phyloP scores from a whole-genome alignment of 2,888 invertebrate genomes.

The Odontothrips loti region DNA sequence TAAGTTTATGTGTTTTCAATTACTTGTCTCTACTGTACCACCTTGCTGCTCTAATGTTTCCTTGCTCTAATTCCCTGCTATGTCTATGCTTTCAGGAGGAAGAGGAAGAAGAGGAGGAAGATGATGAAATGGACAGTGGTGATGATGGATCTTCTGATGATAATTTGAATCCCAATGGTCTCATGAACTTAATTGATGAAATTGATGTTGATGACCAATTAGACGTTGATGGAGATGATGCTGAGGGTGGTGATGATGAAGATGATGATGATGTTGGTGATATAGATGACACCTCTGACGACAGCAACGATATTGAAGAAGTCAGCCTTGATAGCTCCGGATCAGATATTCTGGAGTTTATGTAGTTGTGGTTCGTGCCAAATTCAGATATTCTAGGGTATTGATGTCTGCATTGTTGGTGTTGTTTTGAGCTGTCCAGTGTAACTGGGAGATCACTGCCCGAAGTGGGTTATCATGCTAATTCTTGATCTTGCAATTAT shows the following conservation, averaged over 20 bases:
- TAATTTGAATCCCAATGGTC: constrained; percentile 27
- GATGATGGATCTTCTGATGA: constrained; percentile 52
- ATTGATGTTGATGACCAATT: constrained; percentile 27
- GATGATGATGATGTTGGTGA: constrained; percentile 41
- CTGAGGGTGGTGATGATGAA: constrained; percentile 37
- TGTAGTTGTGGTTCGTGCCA: background rate
- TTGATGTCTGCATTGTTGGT: no score
- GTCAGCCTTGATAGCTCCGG: constrained; percentile 37
- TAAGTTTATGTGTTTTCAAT: constrained; percentile 44
- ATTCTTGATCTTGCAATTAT: no score
- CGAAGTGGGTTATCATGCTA: no score
- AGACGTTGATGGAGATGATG: constrained; percentile 40
- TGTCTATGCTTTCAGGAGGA: constrained; percentile 45
- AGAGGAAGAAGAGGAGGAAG: constrained; percentile 61
- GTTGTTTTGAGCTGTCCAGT: no score
- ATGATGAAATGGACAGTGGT: constrained; percentile 56
- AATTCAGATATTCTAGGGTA: background rate
- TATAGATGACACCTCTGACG: constrained; percentile 42
- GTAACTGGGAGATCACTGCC: no score
- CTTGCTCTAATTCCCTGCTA: constrained; percentile 28
- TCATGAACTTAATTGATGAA: constrained; percentile 29
- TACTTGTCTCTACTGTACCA: background rate
- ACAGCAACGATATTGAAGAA: constrained; percentile 43
- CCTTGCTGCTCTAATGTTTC: background rate
- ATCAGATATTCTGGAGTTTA: background rate